These are phyloP conservation scores for Cyanocitta stelleri DNA, from an alignment of 2,113 vertebrate genomes.

Conservation along the genomic window DNA sequence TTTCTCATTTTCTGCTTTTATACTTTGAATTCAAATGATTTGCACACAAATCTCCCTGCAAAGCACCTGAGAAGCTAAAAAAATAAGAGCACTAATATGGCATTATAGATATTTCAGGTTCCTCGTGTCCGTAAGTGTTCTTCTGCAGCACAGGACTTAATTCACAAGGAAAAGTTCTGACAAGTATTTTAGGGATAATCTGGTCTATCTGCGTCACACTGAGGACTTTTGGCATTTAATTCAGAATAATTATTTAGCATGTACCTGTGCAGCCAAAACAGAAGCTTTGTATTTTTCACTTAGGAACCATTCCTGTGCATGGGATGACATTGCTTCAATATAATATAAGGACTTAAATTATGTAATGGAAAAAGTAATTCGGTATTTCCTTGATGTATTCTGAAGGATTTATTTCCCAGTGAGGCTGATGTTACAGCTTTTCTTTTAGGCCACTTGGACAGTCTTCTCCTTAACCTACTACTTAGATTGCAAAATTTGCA, in stretches of 20 bases:
- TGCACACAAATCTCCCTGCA: not conserved
- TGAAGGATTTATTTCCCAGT: not conserved
- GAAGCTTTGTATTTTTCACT: not conserved
- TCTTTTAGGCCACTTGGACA: not conserved
- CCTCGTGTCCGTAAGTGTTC: not conserved
- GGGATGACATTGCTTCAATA: not conserved
- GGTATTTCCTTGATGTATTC: not conserved
- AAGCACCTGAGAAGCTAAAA: not conserved
- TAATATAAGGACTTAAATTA: not conserved
- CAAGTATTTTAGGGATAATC: not conserved
- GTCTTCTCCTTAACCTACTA: not conserved
- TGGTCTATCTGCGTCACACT: not conserved
- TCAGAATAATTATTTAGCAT: not conserved
- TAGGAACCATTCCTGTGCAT: not conserved
- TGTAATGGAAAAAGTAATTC: not conserved
- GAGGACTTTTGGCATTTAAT: not conserved
- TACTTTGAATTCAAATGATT: not conserved
- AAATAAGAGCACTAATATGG: not conserved
- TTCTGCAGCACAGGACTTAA: not conserved
- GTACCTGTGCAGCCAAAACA: not conserved
- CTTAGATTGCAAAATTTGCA: not conserved
- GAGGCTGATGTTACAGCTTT: not conserved
- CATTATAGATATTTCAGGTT: not conserved
- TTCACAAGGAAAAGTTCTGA: not conserved
- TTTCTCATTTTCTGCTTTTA: not conserved